Base-by-base conservation (phyloP, 1,140 invertebrate species). In the Lordiphosa stackelbergi region DNA sequence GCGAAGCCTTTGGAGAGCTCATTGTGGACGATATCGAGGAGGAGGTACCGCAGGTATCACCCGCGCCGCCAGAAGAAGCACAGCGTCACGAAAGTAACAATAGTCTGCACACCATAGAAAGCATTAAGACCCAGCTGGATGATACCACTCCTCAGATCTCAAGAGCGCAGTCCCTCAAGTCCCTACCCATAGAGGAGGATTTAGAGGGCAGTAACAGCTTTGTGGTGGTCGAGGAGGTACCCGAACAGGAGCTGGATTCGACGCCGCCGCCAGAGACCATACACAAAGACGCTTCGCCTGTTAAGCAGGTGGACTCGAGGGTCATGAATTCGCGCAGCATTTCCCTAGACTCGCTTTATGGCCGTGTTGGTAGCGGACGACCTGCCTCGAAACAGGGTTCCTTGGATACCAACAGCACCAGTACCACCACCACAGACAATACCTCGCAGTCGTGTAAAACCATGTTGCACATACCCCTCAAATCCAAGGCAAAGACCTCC, bases 171-270 rank as follows among this genome's bases (percentile, higher is more conserved):
- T 87, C 85, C 0, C 62, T 57, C 0, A 87, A 87, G 42, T 87
- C 85, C 0, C 12, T 86, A 24, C 61, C 68, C 10, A 87, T 87
- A 10, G 85, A 87, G 34, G 85, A 87, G 49, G 73, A 87, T 9
- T 79, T 87, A 10, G 85, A 87, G 19, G 68, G 60, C 34, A 72
- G 59, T 53, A 77, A 79, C 36, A 85, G 85, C 7, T 86, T 86
- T 34, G 61, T 86, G 13, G 68, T 86, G 0, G 85, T 86, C 5
- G 85, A 78, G 40, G 69, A 78, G n/a, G 11, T 31, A 10, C 45
- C 63, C 4, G 57, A 83, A 10, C 57, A 77, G 5, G 75, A 77
- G 10, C 56, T 72, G 0, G 53, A 83, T 43, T 47, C 75, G 4
- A 43, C 56, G 4, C 42, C 57, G 4, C 42, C 57, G 4, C 13